Base-by-base conservation (phyloP, 2,888 invertebrate genomes). In the Tipula confusa region DNA sequence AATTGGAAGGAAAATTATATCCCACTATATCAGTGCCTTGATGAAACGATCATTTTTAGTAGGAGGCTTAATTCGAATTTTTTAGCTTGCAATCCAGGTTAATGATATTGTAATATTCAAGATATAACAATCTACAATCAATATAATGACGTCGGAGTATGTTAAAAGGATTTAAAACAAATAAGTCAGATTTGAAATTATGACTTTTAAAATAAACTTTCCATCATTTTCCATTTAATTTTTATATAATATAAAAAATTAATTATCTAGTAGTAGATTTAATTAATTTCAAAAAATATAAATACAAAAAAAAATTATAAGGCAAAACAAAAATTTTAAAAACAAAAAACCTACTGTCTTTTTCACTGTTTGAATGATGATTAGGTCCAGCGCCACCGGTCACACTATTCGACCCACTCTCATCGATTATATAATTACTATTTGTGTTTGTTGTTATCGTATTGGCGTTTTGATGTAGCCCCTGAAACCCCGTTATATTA, bases 401-500 rank as follows among this genome's bases (percentile, higher is more conserved):
- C 64, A 80, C 31, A 80, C 31, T 80, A 80, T 80, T 80, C 15
- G 80, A 33, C 18, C 33, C 31, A 33, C 18, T 82, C 33, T 82
- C 33, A 33, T 33, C 33, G n/a, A 82, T 36, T 15, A 82, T 18
- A 33, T 82, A 33, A 82, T 82, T 82, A 36, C 11, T 82, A 80
- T 80, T 80, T 80, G 80, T 29, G 29, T 29, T 80, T 29, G 31
- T 31, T 80, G 80, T 29, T 15, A 80, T 31, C n/a, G 80, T 29
- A 31, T 31, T 80, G 18, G 24, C 64, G 9, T 64, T 64, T 64
- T 64, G 64, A 80, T 80, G 80, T 6, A 29, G 4, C 82, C 88
- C 89, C 87, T 89, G 88, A 85, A 89, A 89, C 86, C 88, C 89
- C 86, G 89, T 89, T 86, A 89, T 87, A 88, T 89, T 89, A 87